Base-by-base conservation (phyloP, 2,113 vertebrate genomes). In the Rattus rattus region DNA sequence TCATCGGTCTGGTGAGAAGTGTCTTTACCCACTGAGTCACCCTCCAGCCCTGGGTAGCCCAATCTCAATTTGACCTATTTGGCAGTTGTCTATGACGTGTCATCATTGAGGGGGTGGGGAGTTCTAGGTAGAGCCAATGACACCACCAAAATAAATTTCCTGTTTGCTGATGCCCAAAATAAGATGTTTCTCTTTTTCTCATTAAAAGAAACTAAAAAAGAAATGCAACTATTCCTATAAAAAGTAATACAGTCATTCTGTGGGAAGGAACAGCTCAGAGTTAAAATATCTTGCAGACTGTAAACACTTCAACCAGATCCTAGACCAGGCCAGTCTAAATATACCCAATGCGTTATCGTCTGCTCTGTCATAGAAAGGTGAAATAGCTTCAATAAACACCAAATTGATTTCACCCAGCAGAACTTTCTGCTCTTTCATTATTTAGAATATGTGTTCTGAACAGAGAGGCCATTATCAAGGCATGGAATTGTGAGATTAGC, bases 211-310 rank as follows among this genome's bases (percentile, higher is more conserved):
- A n/a, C 30, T 67, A 6, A 43, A 63, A 81, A 54, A 56, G 63
- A 86, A 72, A 67, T 69, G 3, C 36, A 77, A 28, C 33, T 80
- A n/a, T 49, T 4, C 54, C 79, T 92, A 28, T 80, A 73, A 92
- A 92, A 97, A 96, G 63, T 85, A 49, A 56, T 11, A 61, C 6
- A 86, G 70, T 72, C 47, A 90, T 26, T 83, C 7, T 49, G 65
- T 81, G 33, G 49, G 52, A 26, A 77, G 72, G 84, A 88, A 75
- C 43, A 88, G 69, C 12, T 88, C 11, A 96, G 84, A 67, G 26
- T 30, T 89, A 65, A 93, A 93, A 61, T 87, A 73, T 88, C 28
- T 36, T 88, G 7, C n/a, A 73, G 80, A 76, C 7, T 91, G 70
- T 59, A 69, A 95, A 91, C 54, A 4, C 77, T 91, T 84, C 16